phyloP scores from a whole-genome alignment of 2,113 vertebrate species.

The Tamias sibiricus region DNA sequence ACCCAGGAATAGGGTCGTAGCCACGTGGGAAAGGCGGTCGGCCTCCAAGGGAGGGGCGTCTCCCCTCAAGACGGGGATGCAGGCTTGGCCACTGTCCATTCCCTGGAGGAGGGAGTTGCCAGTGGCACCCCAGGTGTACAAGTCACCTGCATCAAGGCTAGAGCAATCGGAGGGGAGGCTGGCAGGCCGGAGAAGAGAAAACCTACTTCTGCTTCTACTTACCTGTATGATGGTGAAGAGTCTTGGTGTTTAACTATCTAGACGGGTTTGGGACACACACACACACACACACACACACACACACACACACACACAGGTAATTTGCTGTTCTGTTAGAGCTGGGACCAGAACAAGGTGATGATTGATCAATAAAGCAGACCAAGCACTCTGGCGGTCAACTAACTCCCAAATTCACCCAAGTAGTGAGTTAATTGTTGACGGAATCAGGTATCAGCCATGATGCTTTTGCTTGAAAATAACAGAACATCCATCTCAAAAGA shows the following conservation, averaged over 20 bases:
- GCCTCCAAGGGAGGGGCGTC: too few relatives aligned
- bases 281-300: too few relatives aligned
- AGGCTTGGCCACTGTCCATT: neutral
- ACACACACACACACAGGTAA: neutral
- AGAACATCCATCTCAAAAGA: neutral
- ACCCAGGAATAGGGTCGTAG: fast-evolving
- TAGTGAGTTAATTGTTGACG: neutral
- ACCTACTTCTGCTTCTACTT: neutral
- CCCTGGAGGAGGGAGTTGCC: too few relatives aligned
- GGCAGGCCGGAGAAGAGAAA: neutral
- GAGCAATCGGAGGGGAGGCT: neutral
- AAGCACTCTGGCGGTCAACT: neutral
- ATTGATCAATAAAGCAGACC: neutral
- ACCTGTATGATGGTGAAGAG: neutral
- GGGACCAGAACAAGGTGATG: too few relatives aligned
- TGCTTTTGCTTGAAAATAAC: neutral
- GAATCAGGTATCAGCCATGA: neutral
- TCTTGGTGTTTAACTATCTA: neutral
- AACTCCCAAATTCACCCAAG: neutral
- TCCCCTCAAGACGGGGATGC: fast-evolving
- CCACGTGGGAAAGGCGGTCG: fast-evolving
- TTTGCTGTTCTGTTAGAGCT: neutral
- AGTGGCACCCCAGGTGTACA: neutral
- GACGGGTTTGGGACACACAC: neutral
- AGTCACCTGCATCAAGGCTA: too few relatives aligned